Evolutionary conservation across 2,888 invertebrate species (phyloP).

Genomic region (Dryomyza anilis): DNA sequence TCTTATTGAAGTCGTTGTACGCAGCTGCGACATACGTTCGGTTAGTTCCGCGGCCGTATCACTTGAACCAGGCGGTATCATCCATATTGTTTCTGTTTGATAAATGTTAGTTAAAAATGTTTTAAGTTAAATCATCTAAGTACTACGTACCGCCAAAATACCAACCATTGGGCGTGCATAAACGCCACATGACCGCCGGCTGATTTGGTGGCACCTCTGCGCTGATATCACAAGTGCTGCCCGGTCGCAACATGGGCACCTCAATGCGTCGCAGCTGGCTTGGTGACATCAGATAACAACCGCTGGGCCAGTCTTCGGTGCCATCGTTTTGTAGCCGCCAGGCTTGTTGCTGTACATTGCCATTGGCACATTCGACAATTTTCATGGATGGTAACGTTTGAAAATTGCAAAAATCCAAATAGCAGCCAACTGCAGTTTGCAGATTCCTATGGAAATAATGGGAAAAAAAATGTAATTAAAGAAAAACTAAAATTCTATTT

Average conservation of each 20-base stretch:
- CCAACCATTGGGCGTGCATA: slow-evolving; percentile 84
- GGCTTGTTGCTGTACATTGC: slow-evolving; percentile 68
- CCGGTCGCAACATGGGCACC: slow-evolving; percentile 73
- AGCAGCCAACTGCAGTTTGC: slow-evolving; percentile 94
- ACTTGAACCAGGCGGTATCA: slow-evolving; percentile 56
- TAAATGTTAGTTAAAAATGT: too few species aligned
- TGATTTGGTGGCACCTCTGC: slow-evolving; percentile 75
- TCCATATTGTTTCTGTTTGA: slow-evolving; percentile 64
- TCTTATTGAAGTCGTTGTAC: slow-evolving; percentile 49
- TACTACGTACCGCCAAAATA: slow-evolving; percentile 95
- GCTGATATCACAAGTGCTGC: slow-evolving; percentile 76
- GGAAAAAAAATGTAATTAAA: slow-evolving; percentile 44
- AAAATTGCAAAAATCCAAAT: slow-evolving; percentile 84
- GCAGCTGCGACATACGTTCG: slow-evolving; percentile 59
- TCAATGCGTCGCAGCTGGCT: slow-evolving; percentile 58
- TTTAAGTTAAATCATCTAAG: too few species aligned
- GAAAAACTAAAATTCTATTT: slow-evolving; percentile 10
- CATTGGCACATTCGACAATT: slow-evolving; percentile 63
- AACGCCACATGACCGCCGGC: slow-evolving; percentile 87
- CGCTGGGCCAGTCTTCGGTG: slow-evolving; percentile 84
- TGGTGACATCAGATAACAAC: slow-evolving; percentile 76
- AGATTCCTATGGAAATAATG: slow-evolving; percentile 97
- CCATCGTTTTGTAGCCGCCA: slow-evolving; percentile 89
- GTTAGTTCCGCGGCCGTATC: slow-evolving; percentile 56
- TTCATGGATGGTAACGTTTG: slow-evolving; percentile 78